phyloP scores from a whole-genome alignment of 2,113 vertebrate genomes.

The Dicrurus megarhynchus region DNA sequence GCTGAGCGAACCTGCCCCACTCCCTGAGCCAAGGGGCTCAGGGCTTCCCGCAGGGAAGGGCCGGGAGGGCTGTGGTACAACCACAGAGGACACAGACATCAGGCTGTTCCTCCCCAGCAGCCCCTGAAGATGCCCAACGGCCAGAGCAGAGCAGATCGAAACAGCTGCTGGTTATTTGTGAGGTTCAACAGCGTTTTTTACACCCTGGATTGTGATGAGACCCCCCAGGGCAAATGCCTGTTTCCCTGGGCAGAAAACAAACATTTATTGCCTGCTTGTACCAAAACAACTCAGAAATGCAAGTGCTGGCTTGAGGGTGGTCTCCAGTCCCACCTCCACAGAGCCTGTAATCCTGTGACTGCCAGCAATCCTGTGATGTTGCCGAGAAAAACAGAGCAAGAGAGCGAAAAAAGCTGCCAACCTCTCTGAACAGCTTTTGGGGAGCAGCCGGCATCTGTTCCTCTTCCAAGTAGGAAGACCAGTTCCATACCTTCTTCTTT shows the following conservation, averaged over 20 bases:
- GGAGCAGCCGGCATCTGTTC: constrained; percentile 84
- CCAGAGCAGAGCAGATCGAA: not conserved
- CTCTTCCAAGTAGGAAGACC: constrained; percentile 88
- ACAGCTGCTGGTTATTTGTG: not conserved
- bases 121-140: not conserved
- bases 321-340: not conserved
- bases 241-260: not conserved
- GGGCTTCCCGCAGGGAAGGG: not conserved
- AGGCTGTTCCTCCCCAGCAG: not conserved
- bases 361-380: not conserved
- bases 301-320: not conserved
- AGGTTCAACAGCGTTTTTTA: not conserved
- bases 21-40: not conserved
- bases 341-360: not conserved
- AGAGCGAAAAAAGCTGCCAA: constrained; percentile 47
- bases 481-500: constrained; percentile 89
- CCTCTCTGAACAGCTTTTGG: constrained; percentile 90
- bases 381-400: not conserved
- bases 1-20: not conserved
- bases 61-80: not conserved
- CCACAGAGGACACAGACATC: not conserved
- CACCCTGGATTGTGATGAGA: not conserved
- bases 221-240: not conserved
- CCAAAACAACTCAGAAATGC: not conserved
- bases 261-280: not conserved